These are phyloP conservation scores for Epinephelus moara DNA, from an alignment of 2,113 vertebrate species.

Conservation along the genomic window DNA sequence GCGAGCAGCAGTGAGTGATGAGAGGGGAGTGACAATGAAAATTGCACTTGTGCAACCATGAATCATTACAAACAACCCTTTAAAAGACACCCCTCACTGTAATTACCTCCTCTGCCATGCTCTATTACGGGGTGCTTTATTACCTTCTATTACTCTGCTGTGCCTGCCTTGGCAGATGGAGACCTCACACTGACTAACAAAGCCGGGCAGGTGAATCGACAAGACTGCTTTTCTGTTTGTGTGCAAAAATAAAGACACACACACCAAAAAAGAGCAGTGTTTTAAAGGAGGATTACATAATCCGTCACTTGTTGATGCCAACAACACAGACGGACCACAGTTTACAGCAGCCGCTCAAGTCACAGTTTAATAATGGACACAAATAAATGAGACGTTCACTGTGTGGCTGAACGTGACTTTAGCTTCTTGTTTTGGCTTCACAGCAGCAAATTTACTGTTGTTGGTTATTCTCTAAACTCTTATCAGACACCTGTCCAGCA, in stretches of 20 bases:
- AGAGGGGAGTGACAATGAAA: slow-evolving; percentile 78
- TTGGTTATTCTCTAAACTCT: no score
- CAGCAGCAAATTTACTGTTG: no score
- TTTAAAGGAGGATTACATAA: slow-evolving; percentile 36
- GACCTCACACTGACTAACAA: slow-evolving; percentile 77
- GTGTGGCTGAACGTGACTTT: background rate
- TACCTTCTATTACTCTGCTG: slow-evolving; percentile 68
- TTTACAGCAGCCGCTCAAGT: background rate
- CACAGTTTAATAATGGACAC: background rate
- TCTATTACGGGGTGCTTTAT: slow-evolving; percentile 78
- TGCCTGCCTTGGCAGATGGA: slow-evolving; percentile 66
- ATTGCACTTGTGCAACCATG: slow-evolving; percentile 81
- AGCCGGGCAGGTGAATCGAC: slow-evolving; percentile 68
- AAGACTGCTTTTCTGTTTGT: slow-evolving; percentile 33
- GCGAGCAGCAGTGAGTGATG: slow-evolving; percentile 68
- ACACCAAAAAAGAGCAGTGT: slow-evolving; percentile 29
- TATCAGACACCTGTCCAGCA: no score
- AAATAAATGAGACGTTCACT: background rate
- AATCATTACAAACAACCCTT: slow-evolving; percentile 82
- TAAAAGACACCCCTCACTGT: slow-evolving; percentile 79
- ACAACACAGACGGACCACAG: background rate
- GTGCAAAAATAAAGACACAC: slow-evolving; percentile 4
- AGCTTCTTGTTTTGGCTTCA: no score
- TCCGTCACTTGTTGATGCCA: slow-evolving; percentile 10
- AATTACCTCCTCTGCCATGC: slow-evolving; percentile 77